These are phyloP conservation scores for Chelon labrosus DNA, from an alignment of 2,797 vertebrate genomes.

Conservation along the genomic window DNA sequence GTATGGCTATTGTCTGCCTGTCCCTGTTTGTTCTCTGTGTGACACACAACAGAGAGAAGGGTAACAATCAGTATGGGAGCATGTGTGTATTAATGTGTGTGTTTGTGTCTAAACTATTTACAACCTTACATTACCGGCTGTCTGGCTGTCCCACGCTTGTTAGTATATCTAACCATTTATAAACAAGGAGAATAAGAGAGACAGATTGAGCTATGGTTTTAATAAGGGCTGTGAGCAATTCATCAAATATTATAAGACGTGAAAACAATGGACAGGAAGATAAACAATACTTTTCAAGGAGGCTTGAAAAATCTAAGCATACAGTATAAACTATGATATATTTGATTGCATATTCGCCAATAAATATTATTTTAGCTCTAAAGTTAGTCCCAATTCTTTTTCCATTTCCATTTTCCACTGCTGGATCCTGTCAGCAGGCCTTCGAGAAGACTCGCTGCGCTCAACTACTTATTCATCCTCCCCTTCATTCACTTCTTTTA, in stretches of 20 bases:
- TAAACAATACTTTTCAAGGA: no score
- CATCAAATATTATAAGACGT: constrained; percentile 19
- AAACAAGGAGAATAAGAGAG: constrained; percentile 14
- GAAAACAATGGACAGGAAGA: neutral
- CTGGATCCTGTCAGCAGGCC: constrained; percentile 34
- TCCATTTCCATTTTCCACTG: constrained; percentile 31
- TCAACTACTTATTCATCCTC: constrained; percentile 30
- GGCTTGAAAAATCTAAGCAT: neutral
- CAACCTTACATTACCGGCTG: constrained; percentile 41
- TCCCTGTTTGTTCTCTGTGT: constrained; percentile 64
- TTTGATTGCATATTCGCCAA: neutral
- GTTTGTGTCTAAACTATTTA: constrained; percentile 44
- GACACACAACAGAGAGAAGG: constrained; percentile 59
- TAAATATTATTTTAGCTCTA: constrained; percentile 10
- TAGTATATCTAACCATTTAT: constrained; percentile 23
- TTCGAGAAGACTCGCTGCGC: constrained; percentile 8
- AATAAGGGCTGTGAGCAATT: neutral
- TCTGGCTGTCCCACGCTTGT: constrained; percentile 32
- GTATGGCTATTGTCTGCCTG: constrained; percentile 59
- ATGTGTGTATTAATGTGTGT: constrained; percentile 17
- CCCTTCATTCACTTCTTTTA: constrained; percentile 54
- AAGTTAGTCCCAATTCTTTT: constrained; percentile 35
- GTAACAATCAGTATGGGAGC: constrained; percentile 48
- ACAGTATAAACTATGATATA: neutral
- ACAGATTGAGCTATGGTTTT: constrained; percentile 11